Base-by-base conservation (phyloP, 2,797 vertebrate species). In the Apodemus agrarius region DNA sequence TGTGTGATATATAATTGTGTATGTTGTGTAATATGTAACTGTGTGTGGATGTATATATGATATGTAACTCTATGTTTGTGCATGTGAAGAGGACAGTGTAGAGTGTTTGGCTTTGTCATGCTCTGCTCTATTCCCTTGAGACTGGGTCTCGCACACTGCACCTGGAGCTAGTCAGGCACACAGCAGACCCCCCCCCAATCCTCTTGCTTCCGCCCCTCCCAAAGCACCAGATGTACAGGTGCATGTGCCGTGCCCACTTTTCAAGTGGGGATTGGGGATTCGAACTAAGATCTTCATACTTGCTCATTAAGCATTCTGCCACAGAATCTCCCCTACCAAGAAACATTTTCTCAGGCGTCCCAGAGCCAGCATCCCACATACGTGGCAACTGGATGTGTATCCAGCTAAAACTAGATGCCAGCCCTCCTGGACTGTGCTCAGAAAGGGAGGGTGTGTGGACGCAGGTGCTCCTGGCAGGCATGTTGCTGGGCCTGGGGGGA, bases 291-390 rank as follows among this genome's bases (percentile, higher is more conserved):
- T 13, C 67, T 37, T 88, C 52, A 13, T 40, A 40, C n/a, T 31
- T 87, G n/a, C 49, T 72, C 63, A 54, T n/a, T 4, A 6, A 72
- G 17, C 49, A 19, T 24, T 75, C 69, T 54, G 6, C n/a, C 14
- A 75, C 67, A 82, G 61, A 21, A 29, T 57, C 19, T n/a, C 12
- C 84, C 21, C 3, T 24, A 34, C 63, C 52, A 21, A 59, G 5
- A 49, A 54, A 79, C 31, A 26, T 37, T 49, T 81, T 94, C 91
- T 97, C 92, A 96, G 76, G 93, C 69, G 90, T 89, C 80, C 83
- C 96, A 16, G 75, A 46, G 91, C 21, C 37, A 80, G 17, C 43
- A 14, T 22, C 61, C 57, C 92, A 74, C 22, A 29, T 37, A 24
- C 88, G 37, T 57, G 24, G 63, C 22, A 22, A 8, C 52, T 43